These are phyloP conservation scores for Megalops cyprinoides DNA, from an alignment of 2,797 vertebrate genomes.

Conservation along the genomic window DNA sequence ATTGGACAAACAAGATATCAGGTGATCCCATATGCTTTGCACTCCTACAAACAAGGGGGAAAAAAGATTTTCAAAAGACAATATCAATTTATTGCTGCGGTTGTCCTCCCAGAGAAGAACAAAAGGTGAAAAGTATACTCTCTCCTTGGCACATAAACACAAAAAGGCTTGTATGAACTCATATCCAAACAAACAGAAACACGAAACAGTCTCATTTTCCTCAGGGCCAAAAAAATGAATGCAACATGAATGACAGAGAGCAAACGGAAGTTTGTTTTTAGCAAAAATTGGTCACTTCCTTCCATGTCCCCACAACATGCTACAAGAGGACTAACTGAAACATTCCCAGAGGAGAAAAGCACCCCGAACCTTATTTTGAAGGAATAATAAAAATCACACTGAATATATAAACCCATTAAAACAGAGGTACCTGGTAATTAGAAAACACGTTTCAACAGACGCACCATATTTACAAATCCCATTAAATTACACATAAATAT, in stretches of 20 bases:
- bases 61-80: slow-evolving; percentile 82
- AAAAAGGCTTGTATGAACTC: slow-evolving; percentile 78
- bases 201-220: slow-evolving; percentile 73
- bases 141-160: slow-evolving; percentile 84
- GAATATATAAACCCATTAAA: slow-evolving; percentile 98
- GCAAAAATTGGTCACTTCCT: slow-evolving; percentile 91
- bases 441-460: slow-evolving; percentile 96
- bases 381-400: slow-evolving; percentile 96
- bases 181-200: slow-evolving; percentile 78
- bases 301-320: slow-evolving; percentile 95
- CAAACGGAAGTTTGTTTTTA: slow-evolving; percentile 82
- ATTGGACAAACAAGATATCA: slow-evolving; percentile 92
- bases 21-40: slow-evolving; percentile 85
- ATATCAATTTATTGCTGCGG: slow-evolving; percentile 96
- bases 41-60: slow-evolving; percentile 80
- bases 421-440: slow-evolving; percentile 99
- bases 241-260: slow-evolving; percentile 80
- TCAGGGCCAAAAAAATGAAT: slow-evolving; percentile 82
- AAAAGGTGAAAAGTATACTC: slow-evolving; percentile 81
- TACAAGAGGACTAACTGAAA: slow-evolving; percentile 97
- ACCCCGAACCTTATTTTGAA: slow-evolving; percentile 85
- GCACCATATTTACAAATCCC: slow-evolving; percentile 99
- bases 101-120: slow-evolving; percentile 85
- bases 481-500: slow-evolving; percentile 99
- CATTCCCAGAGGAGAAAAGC: slow-evolving; percentile 84